phyloP scores from a whole-genome alignment of 2,797 vertebrate genomes.

The Rhabdomys pumilio region DNA sequence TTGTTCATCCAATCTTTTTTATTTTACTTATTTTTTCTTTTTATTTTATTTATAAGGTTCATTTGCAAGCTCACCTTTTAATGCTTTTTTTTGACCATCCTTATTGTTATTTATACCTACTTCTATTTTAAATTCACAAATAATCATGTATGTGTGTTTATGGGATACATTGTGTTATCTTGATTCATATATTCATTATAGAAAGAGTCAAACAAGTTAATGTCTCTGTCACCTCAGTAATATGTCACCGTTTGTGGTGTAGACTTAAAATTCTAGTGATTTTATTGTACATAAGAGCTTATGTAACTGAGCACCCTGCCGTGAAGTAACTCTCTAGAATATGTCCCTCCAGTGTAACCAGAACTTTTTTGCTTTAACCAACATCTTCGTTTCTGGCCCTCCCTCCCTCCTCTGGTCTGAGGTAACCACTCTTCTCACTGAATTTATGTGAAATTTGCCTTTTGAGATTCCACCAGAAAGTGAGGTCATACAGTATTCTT shows the following conservation, averaged over 20 bases:
- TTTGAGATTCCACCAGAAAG: background rate
- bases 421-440: background rate
- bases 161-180: background rate
- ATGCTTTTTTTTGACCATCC: conserved; percentile 13
- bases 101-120: background rate
- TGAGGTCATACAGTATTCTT: background rate
- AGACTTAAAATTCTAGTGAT: background rate
- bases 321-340: background rate
- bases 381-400: background rate
- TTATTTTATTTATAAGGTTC: background rate
- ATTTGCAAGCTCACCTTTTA: background rate
- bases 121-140: conserved; percentile 14
- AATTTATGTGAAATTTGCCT: background rate
- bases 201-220: background rate
- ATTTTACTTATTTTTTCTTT: background rate
- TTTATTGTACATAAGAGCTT: background rate
- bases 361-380: background rate
- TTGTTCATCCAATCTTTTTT: background rate
- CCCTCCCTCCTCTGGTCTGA: background rate
- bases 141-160: background rate
- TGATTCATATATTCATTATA: background rate
- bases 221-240: background rate
- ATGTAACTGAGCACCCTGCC: background rate
- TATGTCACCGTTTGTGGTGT: background rate
- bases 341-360: background rate